Percentiles rank a stretch among this genome's conserved stretches.
Conservation (phyloP, 2,888 invertebrate genomes). For the Cryptops parisi region DNA sequence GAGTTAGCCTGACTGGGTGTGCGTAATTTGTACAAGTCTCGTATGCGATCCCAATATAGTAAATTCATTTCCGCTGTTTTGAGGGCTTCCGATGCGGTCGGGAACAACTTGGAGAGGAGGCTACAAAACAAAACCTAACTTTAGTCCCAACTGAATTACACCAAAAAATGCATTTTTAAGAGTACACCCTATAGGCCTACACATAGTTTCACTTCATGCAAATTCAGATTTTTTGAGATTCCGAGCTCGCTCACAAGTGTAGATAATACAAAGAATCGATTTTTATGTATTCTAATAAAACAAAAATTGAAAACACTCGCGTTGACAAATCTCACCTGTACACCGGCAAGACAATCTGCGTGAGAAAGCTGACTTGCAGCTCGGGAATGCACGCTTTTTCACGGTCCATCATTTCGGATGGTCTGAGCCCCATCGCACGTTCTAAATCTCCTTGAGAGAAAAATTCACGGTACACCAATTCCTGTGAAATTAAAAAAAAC, state of each 20-base stretch:
- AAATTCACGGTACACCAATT: slow-evolving; percentile 64
- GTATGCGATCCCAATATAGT: slow-evolving; percentile 22
- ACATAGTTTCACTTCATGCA: no score
- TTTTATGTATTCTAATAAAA: no score
- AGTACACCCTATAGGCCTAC: no score
- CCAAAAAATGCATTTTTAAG: no score
- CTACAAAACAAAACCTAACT: no score
- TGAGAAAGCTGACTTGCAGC: slow-evolving; percentile 59
- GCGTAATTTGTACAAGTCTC: slow-evolving; percentile 21
- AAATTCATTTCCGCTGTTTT: slow-evolving; percentile 20
- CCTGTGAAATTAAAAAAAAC: slow-evolving; percentile 42
- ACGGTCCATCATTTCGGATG: slow-evolving; percentile 62
- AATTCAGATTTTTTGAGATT: no score
- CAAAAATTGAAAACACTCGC: no score
- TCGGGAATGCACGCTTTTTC: slow-evolving; percentile 67
- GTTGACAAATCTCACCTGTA: slow-evolving; percentile 39
- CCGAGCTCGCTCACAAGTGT: no score
- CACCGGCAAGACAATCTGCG: slow-evolving; percentile 41
- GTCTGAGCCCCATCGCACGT: slow-evolving; percentile 56
- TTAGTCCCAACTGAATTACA: no score
- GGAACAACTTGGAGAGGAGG: slow-evolving; percentile 40
- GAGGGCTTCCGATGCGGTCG: slow-evolving; percentile 34
- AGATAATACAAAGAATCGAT: no score
- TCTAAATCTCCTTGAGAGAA: slow-evolving; percentile 76
- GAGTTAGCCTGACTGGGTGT: slow-evolving; percentile 12